Evolutionary conservation across 1,140 invertebrate genomes (phyloP), one percentile per base, ranked within the genome.

Genomic region (Meteorus sp.): DNA sequence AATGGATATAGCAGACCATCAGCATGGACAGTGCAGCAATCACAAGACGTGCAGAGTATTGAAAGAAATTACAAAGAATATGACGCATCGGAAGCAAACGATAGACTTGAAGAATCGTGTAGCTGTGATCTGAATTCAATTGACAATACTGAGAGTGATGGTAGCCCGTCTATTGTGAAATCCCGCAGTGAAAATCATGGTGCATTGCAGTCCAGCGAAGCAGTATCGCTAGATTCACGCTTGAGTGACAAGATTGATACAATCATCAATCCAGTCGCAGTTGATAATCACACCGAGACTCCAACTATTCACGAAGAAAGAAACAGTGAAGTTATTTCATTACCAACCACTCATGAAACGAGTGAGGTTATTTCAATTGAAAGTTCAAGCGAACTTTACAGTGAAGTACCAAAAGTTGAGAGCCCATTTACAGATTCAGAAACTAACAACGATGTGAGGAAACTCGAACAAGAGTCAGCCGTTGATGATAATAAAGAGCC

Each of bases 71-170:
- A 77, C 25, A 77, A 80, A 62, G 56, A 59, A 71, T 78, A 64
- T 37, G 55, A 47, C 13, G 25, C 60, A 59, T 27, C 51, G 17
- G 78, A 80, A 45, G 68, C 64, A 13, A 77, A 72, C 27, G 76
- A 80, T 31, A 63, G 77, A 54, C 20, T 76, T 1, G 73, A 79
- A 56, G 72, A 77, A 60, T 77, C 82, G 2, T 84, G 84, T 68
- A 83, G 83, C 54, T 84, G 85, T 68, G 81, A 85, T 56, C 70
- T 84, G 5, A 84, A 82, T 61, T 84, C 83, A 1, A 78, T 79
- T 41, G 77, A 79, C 27, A 79, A 80, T 37, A 79, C 82, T 0
- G 80, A 83, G 13, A 84, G 82, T 25, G 82, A 84, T 27, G 81
- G 81, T 3, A 84, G 82, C 68, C 83, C 83, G 1, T 76, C 80